These are phyloP conservation scores for Ovibos moschatus DNA, from an alignment of 2,113 vertebrate genomes.

Conservation along the genomic window DNA sequence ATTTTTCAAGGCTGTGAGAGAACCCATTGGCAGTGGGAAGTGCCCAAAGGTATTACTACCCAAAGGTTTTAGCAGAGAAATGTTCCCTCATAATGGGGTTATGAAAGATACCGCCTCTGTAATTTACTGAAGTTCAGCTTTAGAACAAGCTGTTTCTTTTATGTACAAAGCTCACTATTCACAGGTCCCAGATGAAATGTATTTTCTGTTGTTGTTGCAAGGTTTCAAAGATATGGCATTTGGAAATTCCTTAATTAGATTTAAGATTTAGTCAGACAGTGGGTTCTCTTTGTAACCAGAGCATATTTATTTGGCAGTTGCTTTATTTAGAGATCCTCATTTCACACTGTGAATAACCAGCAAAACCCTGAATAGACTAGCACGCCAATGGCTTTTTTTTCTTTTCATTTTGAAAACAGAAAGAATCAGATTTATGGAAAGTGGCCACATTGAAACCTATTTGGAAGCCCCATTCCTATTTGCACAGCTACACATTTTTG, in stretches of 20 bases:
- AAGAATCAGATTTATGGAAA: conserved; percentile 59
- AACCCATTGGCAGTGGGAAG: conserved; percentile 41
- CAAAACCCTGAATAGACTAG: background rate
- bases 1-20: conserved; percentile 64
- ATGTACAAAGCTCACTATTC: conserved; percentile 61
- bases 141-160: conserved; percentile 63
- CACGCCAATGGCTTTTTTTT: conserved; percentile 2
- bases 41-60: conserved; percentile 27
- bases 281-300: conserved; percentile 37
- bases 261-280: conserved; percentile 49
- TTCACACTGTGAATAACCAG: conserved; percentile 58
- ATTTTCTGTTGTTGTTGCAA: conserved; percentile 58
- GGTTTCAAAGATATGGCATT: conserved; percentile 56
- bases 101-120: conserved; percentile 52
- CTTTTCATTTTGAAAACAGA: conserved; percentile 44
- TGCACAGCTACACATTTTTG: conserved; percentile 40
- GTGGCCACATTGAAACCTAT: conserved; percentile 53
- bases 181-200: conserved; percentile 48
- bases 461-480: conserved; percentile 54
- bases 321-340: conserved; percentile 55
- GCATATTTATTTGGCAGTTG: conserved; percentile 42
- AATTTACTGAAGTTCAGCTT: conserved; percentile 68
- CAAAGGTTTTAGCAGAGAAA: conserved; percentile 66
- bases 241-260: conserved; percentile 69
- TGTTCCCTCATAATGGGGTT: conserved; percentile 40